Percentiles rank a stretch among this genome's conserved stretches.
Conservation (phyloP, 2,888 invertebrate genomes). For the Elmis aenea region DNA sequence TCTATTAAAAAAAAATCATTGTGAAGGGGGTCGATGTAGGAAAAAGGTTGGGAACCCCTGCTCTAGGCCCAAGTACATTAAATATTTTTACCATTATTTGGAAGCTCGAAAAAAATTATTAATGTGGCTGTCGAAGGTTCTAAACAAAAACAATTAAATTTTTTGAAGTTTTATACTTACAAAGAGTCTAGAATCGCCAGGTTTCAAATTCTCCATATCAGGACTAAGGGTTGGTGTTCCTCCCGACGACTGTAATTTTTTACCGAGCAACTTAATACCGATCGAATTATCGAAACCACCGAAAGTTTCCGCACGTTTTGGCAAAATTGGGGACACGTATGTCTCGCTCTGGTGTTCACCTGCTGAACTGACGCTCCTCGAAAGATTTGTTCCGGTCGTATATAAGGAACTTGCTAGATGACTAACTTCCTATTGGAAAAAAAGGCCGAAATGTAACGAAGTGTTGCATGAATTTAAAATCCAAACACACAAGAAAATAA, state of each 20-base stretch:
- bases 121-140: too few species aligned
- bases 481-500: background rate
- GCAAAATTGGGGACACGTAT: slow-evolving; percentile 80
- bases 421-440: slow-evolving; percentile 59
- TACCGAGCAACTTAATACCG: slow-evolving; percentile 39
- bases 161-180: too few species aligned
- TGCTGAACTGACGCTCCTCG: slow-evolving; percentile 88
- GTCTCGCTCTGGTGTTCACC: slow-evolving; percentile 86
- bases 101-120: too few species aligned
- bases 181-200: slow-evolving; percentile 44
- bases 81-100: too few species aligned
- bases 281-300: slow-evolving; percentile 79
- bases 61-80: too few species aligned
- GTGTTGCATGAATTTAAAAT: background rate
- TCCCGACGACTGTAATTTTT: slow-evolving; percentile 39
- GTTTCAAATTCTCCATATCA: slow-evolving; percentile 44
- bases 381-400: slow-evolving; percentile 71
- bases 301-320: slow-evolving; percentile 92
- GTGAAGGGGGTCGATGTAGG: too few species aligned
- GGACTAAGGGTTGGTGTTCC: slow-evolving; percentile 41
- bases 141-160: too few species aligned
- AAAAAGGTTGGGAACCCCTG: too few species aligned
- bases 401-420: slow-evolving; percentile 70
- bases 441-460: too few species aligned
- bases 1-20: too few species aligned